phyloP scores from a whole-genome alignment of 2,113 vertebrate species.

The Dipodomys spectabilis region DNA sequence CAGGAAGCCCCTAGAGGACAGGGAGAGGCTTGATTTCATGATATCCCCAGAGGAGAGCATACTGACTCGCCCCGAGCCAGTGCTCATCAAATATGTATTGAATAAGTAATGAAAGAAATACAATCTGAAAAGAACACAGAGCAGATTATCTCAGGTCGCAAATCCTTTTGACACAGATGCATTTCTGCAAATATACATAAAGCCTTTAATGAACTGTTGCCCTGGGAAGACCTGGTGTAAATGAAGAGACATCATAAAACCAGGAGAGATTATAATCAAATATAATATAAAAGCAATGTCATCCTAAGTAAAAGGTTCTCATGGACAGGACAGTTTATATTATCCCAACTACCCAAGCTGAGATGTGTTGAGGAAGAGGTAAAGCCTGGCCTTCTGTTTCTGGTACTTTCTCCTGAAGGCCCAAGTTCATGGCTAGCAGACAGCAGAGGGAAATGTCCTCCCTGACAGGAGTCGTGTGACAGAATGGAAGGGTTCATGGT shows the following conservation, averaged over 20 bases:
- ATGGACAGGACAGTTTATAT: neutral
- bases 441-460: neutral
- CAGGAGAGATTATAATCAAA: slow-evolving; percentile 9
- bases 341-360: neutral
- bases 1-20: neutral
- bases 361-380: neutral
- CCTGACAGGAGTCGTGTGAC: neutral
- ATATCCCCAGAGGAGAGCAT: neutral
- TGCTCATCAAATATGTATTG: slow-evolving; percentile 60
- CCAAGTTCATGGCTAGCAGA: neutral
- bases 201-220: slow-evolving; percentile 22
- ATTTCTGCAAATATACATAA: slow-evolving; percentile 34
- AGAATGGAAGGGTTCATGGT: neutral
- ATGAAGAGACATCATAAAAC: neutral
- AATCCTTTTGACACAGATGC: slow-evolving; percentile 21
- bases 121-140: slow-evolving; percentile 47
- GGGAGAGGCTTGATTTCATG: neutral
- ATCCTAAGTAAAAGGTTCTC: neutral
- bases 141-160: slow-evolving; percentile 42
- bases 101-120: slow-evolving; percentile 49
- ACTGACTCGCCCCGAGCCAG: neutral
- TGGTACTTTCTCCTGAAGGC: neutral
- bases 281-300: neutral
- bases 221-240: slow-evolving; percentile 10
- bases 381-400: neutral